Conservation (phyloP, 2,888 invertebrate genomes). For the Eilema caniola region DNA sequence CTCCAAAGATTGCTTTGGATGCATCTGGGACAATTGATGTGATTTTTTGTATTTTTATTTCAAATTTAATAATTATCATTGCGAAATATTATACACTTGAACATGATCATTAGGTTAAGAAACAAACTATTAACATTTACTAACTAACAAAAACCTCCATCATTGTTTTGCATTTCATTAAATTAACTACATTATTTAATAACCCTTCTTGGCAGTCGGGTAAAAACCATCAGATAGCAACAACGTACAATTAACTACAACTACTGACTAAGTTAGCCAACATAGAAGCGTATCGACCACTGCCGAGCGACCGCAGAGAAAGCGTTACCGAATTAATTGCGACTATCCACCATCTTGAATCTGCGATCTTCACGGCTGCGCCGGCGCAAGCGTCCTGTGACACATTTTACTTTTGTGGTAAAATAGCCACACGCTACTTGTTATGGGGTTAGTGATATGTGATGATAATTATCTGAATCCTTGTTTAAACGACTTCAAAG, state of each 20-base stretch:
- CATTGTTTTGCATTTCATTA: neutral
- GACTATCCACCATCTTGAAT: slow-evolving; percentile 63
- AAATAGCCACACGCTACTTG: slow-evolving; percentile 30
- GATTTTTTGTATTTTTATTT: too few relatives aligned
- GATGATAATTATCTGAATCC: neutral
- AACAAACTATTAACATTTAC: neutral
- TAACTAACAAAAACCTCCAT: neutral
- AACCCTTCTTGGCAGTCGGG: too few relatives aligned
- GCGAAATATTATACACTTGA: neutral
- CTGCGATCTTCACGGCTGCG: slow-evolving; percentile 70
- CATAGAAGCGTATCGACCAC: slow-evolving; percentile 26
- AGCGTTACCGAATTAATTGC: slow-evolving; percentile 83
- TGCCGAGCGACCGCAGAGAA: slow-evolving; percentile 61
- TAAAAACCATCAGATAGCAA: slow-evolving; percentile 9
- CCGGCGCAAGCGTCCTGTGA: slow-evolving; percentile 50
- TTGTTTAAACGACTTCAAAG: neutral
- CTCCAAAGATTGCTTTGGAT: too few relatives aligned
- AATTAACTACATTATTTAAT: slow-evolving; percentile 9
- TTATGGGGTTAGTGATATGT: slow-evolving; percentile 1
- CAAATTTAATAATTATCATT: too few relatives aligned
- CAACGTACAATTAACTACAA: neutral
- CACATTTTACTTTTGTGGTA: slow-evolving; percentile 46
- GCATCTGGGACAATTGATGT: too few relatives aligned
- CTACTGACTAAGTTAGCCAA: slow-evolving; percentile 17
- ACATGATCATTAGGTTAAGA: neutral